These are phyloP conservation scores for Anastrepha obliqua DNA, from an alignment of 1,140 invertebrate genomes.

Conservation along the genomic window DNA sequence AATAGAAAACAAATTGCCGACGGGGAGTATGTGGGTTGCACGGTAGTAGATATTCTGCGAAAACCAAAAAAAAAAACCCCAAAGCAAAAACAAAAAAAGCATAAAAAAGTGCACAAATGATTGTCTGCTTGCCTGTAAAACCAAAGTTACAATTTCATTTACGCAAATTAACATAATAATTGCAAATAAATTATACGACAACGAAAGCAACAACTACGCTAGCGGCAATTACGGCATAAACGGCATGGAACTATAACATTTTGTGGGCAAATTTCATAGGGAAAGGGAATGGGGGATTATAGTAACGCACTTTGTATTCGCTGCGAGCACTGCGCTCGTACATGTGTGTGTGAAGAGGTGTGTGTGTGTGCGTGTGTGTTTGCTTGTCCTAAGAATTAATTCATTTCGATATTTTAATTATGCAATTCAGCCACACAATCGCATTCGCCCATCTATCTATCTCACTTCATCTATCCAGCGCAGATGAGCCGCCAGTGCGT, in stretches of 20 bases:
- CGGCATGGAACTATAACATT: background rate
- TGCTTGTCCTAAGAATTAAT: constrained; percentile 28
- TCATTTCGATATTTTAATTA: constrained; percentile 56
- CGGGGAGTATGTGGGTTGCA: no score
- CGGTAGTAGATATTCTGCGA: no score
- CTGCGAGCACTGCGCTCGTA: background rate
- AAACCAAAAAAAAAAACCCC: no score
- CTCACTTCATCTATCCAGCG: background rate
- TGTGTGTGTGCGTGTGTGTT: background rate
- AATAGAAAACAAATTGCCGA: background rate
- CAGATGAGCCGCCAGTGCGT: constrained; percentile 9
- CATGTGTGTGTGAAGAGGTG: background rate
- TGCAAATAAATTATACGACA: constrained; percentile 27
- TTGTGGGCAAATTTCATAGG: no score
- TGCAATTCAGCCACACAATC: constrained; percentile 44
- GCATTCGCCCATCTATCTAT: no score
- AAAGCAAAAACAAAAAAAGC: background rate
- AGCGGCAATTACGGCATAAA: constrained; percentile 18
- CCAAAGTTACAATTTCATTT: constrained; percentile 54
- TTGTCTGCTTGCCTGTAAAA: background rate
- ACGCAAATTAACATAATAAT: constrained; percentile 53
- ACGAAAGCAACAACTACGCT: constrained; percentile 21
- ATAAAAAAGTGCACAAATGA: background rate
- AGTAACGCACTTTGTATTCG: background rate
- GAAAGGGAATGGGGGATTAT: background rate